Evolutionary conservation across 2,888 invertebrate species (phyloP), one percentile per base, ranked within the genome.

Genomic region (Papilio gigon): DNA sequence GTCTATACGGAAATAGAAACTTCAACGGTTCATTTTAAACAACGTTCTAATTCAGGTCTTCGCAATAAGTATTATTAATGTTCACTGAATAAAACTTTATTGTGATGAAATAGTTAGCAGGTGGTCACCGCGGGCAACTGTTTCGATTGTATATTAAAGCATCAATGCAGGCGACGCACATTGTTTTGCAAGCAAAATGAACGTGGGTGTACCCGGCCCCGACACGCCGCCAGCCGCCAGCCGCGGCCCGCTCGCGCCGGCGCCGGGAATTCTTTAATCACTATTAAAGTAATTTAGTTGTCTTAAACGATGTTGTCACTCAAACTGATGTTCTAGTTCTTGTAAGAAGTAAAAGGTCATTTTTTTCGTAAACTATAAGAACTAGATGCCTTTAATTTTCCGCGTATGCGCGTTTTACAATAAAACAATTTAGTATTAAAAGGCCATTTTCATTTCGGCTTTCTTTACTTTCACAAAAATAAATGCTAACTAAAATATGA

Each of bases 151-250:
- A 17, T n/a, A 56, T 56, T 30, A 65, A 65, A 27, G 40, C 30
- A 56, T 40, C 14, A 30, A 42, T 5, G 56, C 42, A 25, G 25
- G 56, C 65, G 56, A 37, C 22, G 33, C 33, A 47, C 3, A 30
- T 47, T 44, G n/a, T 62, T 53, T 65, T 65, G 65, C 56, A 8
- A 25, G 27, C 37, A n/a, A 65, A 27, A 40, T 53, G 37, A 53
- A 53, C 53, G 53, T 53, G 53, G 27, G 3, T 56, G 25, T 17
- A 63, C 63, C 22, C 50, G 62, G 22, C 47, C 27, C 37, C 53
- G 40, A 40, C 65, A 65, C 56, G 56, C 65, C 42, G n/a, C n/a
- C n/a, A n/a, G n/a, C n/a, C n/a, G n/a, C n/a, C n/a, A n/a, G n/a
- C n/a, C n/a, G n/a, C n/a, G n/a, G n/a, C 27, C 30, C 8, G n/a